phyloP scores from a whole-genome alignment of 2,113 vertebrate species.

The Fulica atra region DNA sequence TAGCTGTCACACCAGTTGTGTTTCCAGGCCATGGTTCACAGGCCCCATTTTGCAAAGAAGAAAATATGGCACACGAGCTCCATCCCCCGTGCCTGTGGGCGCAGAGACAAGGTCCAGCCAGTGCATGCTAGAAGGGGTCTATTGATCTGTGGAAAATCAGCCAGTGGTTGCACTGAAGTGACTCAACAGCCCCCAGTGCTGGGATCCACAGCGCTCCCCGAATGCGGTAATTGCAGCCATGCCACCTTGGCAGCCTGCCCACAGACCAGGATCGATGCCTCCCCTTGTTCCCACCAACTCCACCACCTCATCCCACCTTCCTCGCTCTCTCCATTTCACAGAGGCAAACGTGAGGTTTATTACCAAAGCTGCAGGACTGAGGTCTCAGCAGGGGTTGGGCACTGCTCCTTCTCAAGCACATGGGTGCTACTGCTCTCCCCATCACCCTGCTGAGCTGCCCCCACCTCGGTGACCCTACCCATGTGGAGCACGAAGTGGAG shows the following conservation, averaged over 20 bases:
- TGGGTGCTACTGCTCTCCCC: neutral
- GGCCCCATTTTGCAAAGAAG: neutral
- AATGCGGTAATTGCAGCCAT: neutral
- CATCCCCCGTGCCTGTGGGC: neutral
- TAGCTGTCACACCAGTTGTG: neutral
- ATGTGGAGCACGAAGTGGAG: neutral
- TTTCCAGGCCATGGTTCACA: neutral
- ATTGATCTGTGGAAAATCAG: constrained; percentile 77
- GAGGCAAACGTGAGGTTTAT: neutral
- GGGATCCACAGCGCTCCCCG: neutral
- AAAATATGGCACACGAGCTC: neutral
- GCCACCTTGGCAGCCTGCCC: constrained; percentile 42
- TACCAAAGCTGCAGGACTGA: neutral
- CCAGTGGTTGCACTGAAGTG: constrained; percentile 32
- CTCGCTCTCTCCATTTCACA: neutral
- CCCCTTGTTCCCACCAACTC: neutral
- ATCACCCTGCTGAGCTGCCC: neutral
- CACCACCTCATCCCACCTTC: neutral
- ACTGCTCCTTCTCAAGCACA: neutral
- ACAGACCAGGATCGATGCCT: neutral
- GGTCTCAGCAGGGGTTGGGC: neutral
- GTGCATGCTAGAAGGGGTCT: neutral
- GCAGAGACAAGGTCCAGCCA: neutral
- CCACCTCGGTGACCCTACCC: neutral
- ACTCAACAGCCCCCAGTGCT: constrained; percentile 27